Percentiles rank a stretch among this genome's conserved stretches.
Evolutionary conservation across 2,888 invertebrate species (phyloP).

Genomic region (Volucella inflata): DNA sequence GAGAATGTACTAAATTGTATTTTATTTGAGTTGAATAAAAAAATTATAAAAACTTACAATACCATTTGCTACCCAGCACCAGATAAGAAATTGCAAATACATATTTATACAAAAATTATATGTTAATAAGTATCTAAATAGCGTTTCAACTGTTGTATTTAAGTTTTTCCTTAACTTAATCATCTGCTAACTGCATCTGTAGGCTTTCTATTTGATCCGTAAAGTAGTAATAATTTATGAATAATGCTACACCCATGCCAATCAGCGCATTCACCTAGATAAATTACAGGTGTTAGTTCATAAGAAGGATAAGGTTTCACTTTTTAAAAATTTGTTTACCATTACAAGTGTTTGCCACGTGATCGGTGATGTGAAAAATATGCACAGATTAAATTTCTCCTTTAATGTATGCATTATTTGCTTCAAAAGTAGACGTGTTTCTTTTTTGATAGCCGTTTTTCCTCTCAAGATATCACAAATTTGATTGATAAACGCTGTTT

Average conservation of each 20-base stretch:
- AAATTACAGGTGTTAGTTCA: not conserved
- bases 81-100: too few species aligned
- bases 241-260: constrained; percentile 71
- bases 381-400: constrained; percentile 61
- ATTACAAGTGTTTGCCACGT: constrained; percentile 71
- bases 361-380: constrained; percentile 71
- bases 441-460: not conserved
- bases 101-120: too few species aligned
- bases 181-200: constrained; percentile 28
- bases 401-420: constrained; percentile 54
- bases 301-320: not conserved
- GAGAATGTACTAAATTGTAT: too few species aligned
- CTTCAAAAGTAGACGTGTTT: constrained; percentile 46
- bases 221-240: constrained; percentile 75
- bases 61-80: too few species aligned
- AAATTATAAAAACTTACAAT: too few species aligned
- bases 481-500: constrained; percentile 15
- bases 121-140: too few species aligned
- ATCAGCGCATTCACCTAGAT: constrained; percentile 76
- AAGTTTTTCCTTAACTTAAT: not conserved
- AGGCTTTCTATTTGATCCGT: constrained; percentile 71
- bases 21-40: too few species aligned
- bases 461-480: constrained; percentile 5
- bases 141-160: too few species aligned
- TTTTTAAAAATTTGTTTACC: constrained; percentile 57